phyloP scores from a whole-genome alignment of 1,140 invertebrate genomes.

The Monomorium pharaonis region DNA sequence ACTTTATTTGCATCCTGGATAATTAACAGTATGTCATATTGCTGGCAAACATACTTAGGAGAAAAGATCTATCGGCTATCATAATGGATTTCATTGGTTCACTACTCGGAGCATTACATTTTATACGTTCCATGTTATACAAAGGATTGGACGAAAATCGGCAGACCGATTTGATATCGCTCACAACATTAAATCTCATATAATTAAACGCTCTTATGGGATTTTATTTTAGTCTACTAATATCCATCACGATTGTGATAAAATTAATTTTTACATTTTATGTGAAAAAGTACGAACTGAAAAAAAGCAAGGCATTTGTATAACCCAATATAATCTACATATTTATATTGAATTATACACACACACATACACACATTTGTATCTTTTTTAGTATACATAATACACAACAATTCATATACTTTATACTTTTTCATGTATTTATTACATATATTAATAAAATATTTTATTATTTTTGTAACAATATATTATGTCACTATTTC shows the following conservation, averaged over 20 bases:
- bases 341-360: no score
- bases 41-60: constrained; percentile 91
- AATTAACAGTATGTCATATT: constrained; percentile 77
- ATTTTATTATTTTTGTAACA: no score
- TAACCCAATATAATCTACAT: no score
- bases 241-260: constrained; percentile 87
- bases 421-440: no score
- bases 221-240: constrained; percentile 88
- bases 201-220: constrained; percentile 91
- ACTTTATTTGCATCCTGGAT: constrained; percentile 87
- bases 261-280: constrained; percentile 90
- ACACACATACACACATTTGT: no score
- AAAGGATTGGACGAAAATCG: constrained; percentile 75
- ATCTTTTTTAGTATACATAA: no score
- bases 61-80: constrained; percentile 91
- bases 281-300: constrained; percentile 86
- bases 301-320: no score
- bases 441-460: no score
- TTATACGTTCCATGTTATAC: constrained; percentile 83
- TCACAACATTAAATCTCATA: constrained; percentile 90
- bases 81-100: constrained; percentile 89
- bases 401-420: no score
- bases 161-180: constrained; percentile 88
- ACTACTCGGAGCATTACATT: constrained; percentile 85
- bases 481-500: no score